phyloP scores from a whole-genome alignment of 2,888 invertebrate genomes.

The Euclidia mi region DNA sequence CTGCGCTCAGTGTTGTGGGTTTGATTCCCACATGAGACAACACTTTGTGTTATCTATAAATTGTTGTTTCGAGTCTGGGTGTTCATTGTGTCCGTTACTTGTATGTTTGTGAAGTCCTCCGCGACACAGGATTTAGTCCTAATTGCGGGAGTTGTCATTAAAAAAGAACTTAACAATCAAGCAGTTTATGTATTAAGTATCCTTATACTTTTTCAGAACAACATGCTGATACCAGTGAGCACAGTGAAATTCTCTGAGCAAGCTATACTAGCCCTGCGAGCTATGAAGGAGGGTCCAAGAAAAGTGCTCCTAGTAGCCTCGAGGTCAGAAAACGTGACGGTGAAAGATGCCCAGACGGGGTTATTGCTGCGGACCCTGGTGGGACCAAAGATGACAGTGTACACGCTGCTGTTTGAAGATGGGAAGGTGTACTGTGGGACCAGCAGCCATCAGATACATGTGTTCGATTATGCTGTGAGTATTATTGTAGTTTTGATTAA shows the following conservation, averaged over 20 bases:
- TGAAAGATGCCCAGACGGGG: conserved; percentile 93
- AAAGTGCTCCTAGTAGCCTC: conserved; percentile 93
- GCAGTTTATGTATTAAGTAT: too few species aligned
- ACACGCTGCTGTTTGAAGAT: conserved; percentile 92
- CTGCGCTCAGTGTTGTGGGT: too few species aligned
- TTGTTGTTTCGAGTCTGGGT: too few species aligned
- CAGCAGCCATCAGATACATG: conserved; percentile 92
- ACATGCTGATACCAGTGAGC: conserved; percentile 87
- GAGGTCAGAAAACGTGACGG: conserved; percentile 92
- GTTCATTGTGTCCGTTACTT: too few species aligned
- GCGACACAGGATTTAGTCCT: too few species aligned
- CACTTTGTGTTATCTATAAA: too few species aligned
- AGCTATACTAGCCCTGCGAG: conserved; percentile 92
- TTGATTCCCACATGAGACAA: too few species aligned
- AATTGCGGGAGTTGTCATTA: too few species aligned
- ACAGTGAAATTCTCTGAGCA: conserved; percentile 91
- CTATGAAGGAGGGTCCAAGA: conserved; percentile 93
- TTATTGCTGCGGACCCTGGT: conserved; percentile 91
- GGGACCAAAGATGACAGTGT: conserved; percentile 91
- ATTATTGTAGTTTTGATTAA: too few species aligned
- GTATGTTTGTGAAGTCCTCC: too few species aligned
- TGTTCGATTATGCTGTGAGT: conserved; percentile 94
- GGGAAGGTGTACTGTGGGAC: conserved; percentile 94
- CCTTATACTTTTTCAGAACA: conserved; percentile 79
- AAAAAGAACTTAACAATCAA: too few species aligned